Conservation (phyloP, 2,888 invertebrate genomes). For the Caenorhabditis macrosperma region DNA sequence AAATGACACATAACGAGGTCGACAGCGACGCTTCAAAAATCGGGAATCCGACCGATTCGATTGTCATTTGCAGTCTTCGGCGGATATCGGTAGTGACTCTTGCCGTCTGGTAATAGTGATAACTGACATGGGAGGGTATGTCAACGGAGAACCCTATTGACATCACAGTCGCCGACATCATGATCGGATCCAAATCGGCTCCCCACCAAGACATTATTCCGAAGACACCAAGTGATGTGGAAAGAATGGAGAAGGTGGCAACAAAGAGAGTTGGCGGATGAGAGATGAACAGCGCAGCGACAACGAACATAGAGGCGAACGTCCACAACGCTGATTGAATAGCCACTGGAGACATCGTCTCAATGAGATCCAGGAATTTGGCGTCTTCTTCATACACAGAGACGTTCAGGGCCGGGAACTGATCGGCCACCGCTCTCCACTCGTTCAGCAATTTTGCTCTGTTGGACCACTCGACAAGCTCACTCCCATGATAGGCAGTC, state of each 20-base stretch:
- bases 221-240: constrained; percentile 78
- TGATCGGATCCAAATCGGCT: constrained; percentile 78
- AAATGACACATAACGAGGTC: constrained; percentile 76
- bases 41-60: constrained; percentile 77
- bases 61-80: constrained; percentile 72
- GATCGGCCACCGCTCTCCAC: constrained; percentile 76
- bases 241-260: constrained; percentile 76
- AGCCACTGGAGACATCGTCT: constrained; percentile 73
- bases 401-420: constrained; percentile 75
- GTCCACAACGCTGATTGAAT: constrained; percentile 77
- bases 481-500: constrained; percentile 75
- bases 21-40: constrained; percentile 77
- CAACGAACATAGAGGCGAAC: constrained; percentile 76
- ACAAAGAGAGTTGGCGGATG: constrained; percentile 77
- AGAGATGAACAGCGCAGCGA: constrained; percentile 76
- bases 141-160: constrained; percentile 79
- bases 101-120: constrained; percentile 77
- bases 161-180: constrained; percentile 78
- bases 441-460: constrained; percentile 73
- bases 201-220: constrained; percentile 78
- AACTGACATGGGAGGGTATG: constrained; percentile 79
- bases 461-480: constrained; percentile 74
- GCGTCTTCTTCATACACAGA: constrained; percentile 78
- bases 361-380: constrained; percentile 78
- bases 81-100: constrained; percentile 58